A percentile compares a stretch with the other conserved stretches of the same genome.
phyloP scores from a whole-genome alignment of 1,140 invertebrate species.

The Frieseomelitta varia region DNA sequence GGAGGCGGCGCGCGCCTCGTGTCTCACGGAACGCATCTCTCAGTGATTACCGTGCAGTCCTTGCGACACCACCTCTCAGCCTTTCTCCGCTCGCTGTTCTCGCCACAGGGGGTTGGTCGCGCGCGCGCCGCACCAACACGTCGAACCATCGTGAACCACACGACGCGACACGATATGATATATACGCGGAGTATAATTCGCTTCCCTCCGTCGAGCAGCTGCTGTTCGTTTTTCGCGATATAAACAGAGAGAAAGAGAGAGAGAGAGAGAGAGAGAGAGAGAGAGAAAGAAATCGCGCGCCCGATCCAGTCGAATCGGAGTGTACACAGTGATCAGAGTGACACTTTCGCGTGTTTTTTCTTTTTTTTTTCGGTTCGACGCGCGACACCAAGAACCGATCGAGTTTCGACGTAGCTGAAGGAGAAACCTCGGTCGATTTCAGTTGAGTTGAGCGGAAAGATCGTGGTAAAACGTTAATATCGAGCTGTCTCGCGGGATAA shows the following conservation, averaged over 20 bases:
- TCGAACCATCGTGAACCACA: not conserved
- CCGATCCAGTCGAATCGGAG: not conserved
- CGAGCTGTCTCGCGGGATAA: constrained; percentile 13
- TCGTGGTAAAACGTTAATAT: not conserved
- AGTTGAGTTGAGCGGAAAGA: not conserved
- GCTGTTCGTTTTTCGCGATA: not conserved
- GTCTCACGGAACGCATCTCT: constrained; percentile 55
- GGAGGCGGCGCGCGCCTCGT: constrained; percentile 66
- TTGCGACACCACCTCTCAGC: constrained; percentile 48
- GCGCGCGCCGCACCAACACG: not conserved
- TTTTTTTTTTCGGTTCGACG: not conserved
- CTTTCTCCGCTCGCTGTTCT: not conserved
- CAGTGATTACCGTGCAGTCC: constrained; percentile 65
- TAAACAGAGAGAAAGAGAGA: not conserved
- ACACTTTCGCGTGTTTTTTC: not conserved
- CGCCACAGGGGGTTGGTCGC: constrained; percentile 4
- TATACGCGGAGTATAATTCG: not conserved
- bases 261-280: not conserved
- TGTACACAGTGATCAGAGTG: not conserved
- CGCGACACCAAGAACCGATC: no score
- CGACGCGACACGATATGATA: no score
- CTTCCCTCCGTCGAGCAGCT: not conserved
- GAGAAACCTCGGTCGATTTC: not conserved
- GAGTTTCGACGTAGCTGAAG: not conserved
- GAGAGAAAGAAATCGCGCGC: not conserved